Evolutionary conservation across 2,113 vertebrate species (phyloP).

Genomic region (Epinephelus cyanopodus): DNA sequence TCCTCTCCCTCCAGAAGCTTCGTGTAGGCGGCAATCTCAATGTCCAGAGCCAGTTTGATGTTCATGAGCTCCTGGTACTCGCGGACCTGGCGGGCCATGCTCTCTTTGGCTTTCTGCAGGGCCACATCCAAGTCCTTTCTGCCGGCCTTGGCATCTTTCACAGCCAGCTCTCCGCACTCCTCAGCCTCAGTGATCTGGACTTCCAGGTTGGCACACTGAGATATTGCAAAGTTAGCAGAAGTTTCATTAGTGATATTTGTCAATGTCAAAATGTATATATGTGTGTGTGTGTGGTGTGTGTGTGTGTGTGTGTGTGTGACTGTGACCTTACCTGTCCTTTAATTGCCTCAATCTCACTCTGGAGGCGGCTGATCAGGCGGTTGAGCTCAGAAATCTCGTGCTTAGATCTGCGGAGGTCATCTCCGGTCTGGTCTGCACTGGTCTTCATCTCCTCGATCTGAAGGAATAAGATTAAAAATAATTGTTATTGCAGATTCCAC

Average conservation of each 20-base stretch:
- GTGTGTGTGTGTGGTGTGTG: too few species aligned
- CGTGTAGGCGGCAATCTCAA: constrained; percentile 94
- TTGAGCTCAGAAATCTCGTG: constrained; percentile 89
- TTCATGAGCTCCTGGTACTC: constrained; percentile 95
- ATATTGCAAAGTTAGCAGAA: constrained; percentile 62
- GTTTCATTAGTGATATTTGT: background rate
- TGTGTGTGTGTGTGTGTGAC: too few species aligned
- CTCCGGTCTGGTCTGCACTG: constrained; percentile 76
- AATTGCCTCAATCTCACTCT: constrained; percentile 87
- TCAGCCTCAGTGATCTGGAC: constrained; percentile 89
- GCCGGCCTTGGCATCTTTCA: constrained; percentile 89
- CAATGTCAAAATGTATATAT: background rate
- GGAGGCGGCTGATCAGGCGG: constrained; percentile 88
- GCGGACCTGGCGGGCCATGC: constrained; percentile 89
- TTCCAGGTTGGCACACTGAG: constrained; percentile 89
- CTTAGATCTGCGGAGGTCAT: constrained; percentile 88
- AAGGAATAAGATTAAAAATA: background rate
- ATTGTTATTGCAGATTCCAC: background rate
- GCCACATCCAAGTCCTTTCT: constrained; percentile 89
- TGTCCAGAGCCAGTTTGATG: constrained; percentile 91
- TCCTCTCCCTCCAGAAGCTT: constrained; percentile 95
- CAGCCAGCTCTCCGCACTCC: constrained; percentile 89
- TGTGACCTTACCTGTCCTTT: constrained; percentile 87
- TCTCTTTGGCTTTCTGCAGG: constrained; percentile 90
- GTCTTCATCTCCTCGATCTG: constrained; percentile 88